Base-by-base conservation (phyloP, 2,797 vertebrate species). In the Enteromius radiatus region DNA sequence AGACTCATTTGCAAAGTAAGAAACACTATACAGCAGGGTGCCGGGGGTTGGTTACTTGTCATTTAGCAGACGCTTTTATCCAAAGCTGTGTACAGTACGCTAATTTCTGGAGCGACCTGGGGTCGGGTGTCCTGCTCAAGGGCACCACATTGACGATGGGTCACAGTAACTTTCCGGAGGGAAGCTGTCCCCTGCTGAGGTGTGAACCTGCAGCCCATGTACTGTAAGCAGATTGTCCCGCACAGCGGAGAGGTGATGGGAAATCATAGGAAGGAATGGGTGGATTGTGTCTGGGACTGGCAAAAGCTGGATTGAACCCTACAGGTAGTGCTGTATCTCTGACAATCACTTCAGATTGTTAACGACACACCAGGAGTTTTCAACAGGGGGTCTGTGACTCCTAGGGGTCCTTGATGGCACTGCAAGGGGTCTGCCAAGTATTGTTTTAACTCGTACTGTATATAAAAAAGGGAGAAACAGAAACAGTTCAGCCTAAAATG, bases 11-110 rank as follows among this genome's bases (percentile, higher is more conserved):
- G 73, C 63, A 76, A 69, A 75, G 52, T 76, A 82, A 59, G 64
- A 69, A 82, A 75, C 80, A 54, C 41, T 43, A 75, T 82, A n/a
- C 81, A 69, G 81, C 81, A 59, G 81, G 81, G 81, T 56, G 74
- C 81, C 81, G 2, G 33, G 33, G 43, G 71, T 75, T 76, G 54
- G 81, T 82, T 45, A 41, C 81, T 38, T 82, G 81, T 82, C 81
- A 76, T 69, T 82, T 82, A 82, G 73, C 74, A 67, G 63, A 67
- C 28, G 28, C 81, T 75, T 82, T 65, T 41, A 75, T 67, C 33
- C 61, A 54, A 76, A 82, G 63, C 12, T 69, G 23, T 15, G 3
- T 47, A 59, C 81, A 67, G 12, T 54, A 11, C 26, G 49, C 47
- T 82, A 54, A 82, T 76, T 82, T 81, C 70, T 26, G 80, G 70